Base-by-base conservation (phyloP, 2,113 vertebrate species). In the Furnarius figulus region DNA sequence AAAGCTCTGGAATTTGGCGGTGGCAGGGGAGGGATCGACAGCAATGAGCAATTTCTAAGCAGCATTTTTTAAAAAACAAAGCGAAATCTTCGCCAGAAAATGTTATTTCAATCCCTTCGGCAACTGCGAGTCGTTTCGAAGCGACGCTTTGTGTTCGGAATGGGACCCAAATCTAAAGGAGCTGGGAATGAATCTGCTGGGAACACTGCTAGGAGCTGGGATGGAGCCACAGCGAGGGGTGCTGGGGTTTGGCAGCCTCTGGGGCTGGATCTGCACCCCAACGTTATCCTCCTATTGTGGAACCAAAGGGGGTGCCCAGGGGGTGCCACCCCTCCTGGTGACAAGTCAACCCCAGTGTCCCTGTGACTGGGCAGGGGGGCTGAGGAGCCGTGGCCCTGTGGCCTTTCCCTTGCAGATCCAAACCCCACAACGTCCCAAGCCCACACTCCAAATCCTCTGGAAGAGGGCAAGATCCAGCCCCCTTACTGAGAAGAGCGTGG, bases 231-330 rank as follows among this genome's bases (percentile, higher is more conserved):
- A 1, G 52, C 0, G 0, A 27, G n/a, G 24, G 35, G 9, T 14
- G 24, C 1, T 0, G 8, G 58, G 62, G 30, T 5, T 16, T 20
- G 76, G 76, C 28, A 55, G 59, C 8, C 0, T 0, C 1, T 2
- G 22, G n/a, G 58, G 46, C 35, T 4, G 5, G 25, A 62, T 14
- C 76, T 2, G 2, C 49, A 9, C 14, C 53, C 33, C 20, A 6
- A 0, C 0, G 0, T 8, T 12, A 1, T 14, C 52, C 40, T 35
- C 8, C 1, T 6, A 0, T 39, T 6, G 40, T 0, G 2, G 63
- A 15, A 55, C 28, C 15, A 0, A 3, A 3, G 55, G 24, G 40
- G 25, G 42, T 46, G 65, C 40, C 44, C 44, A 1, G 58, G 73
- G 46, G 14, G 31, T 93, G 93, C 14, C 56, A 55, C 31, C 55